Evolutionary conservation across 2,797 vertebrate genomes (phyloP).

Genomic region (Gila robusta): DNA sequence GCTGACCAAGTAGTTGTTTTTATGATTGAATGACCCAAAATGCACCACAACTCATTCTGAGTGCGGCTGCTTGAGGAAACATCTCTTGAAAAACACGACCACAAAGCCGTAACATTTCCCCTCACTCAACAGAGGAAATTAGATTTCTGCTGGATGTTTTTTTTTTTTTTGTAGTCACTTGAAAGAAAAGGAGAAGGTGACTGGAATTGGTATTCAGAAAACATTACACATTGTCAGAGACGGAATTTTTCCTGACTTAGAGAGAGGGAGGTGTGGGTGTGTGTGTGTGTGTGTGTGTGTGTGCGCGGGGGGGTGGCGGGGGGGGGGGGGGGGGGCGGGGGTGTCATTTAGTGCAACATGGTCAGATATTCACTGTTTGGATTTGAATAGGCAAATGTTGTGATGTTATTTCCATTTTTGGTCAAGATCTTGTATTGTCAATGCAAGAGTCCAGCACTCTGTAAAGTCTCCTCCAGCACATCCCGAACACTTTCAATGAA

Average conservation of each 20-base stretch:
- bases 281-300: too few relatives aligned
- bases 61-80: not conserved
- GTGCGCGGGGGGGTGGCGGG: too few relatives aligned
- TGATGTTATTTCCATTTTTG: too few relatives aligned
- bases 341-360: too few relatives aligned
- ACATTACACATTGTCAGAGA: slow-evolving; percentile 10
- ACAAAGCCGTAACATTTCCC: slow-evolving; percentile 35
- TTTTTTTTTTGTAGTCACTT: slow-evolving; percentile 16
- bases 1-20: not conserved
- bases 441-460: too few relatives aligned
- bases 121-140: slow-evolving; percentile 34
- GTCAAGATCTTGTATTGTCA: too few relatives aligned
- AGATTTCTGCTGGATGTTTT: slow-evolving; percentile 31
- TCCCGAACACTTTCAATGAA: too few relatives aligned
- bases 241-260: not conserved
- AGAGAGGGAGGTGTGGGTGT: not conserved
- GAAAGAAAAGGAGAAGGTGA: slow-evolving; percentile 11
- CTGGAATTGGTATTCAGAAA: slow-evolving; percentile 38
- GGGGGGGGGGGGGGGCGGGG: too few relatives aligned
- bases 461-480: too few relatives aligned
- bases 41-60: slow-evolving; percentile 16
- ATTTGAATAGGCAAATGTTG: too few relatives aligned
- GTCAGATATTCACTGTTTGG: too few relatives aligned
- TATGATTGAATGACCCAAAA: slow-evolving; percentile 39
- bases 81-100: slow-evolving; percentile 15